Evolutionary conservation across 2,797 vertebrate species (phyloP), one percentile per base, ranked within the genome.

Genomic region (Urocyon cinereoargenteus): DNA sequence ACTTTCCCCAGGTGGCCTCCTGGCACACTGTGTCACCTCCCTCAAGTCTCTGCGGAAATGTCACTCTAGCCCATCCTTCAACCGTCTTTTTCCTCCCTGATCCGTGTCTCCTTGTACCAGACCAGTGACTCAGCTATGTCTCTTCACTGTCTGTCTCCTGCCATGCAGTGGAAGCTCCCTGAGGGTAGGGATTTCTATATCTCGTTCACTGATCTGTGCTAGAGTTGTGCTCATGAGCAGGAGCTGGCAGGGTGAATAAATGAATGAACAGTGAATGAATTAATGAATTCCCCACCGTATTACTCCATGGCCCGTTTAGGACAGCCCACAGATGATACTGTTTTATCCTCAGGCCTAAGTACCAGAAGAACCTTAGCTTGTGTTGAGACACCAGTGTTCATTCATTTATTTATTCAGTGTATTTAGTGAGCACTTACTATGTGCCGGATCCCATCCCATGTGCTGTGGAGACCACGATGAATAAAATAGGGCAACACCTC

Each of bases 401-500:
- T 4, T 51, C 22, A 49, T 34, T 53, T 4, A 5, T 66, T 83
- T 14, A 45, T 6, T 62, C 34, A 3, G 0, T 61, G 11, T n/a
- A 2, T n/a, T 36, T 53, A n/a, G 2, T 61, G 64, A 92, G 64
- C 18, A 21, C 66, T 89, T 34, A 19, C 72, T 57, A 0, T 4
- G 45, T 40, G 68, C 28, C 40, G 12, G 77, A 31, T 18, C 4
- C 24, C 16, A 1, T 36, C 22, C 64, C 40, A 6, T 22, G 70
- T 36, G 6, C 45, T 26, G 28, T 28, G n/a, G 73, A 62, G 77
- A n/a, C 3, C 1, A 0, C 18, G 15, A 62, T 2, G 36, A 62
- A 31, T 13, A 7, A 10, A 14, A 18, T 5, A 5, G n/a, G 22
- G 15, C 24, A 40, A 6, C 5, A 2, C 0, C 0, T 2, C 36